Evolutionary conservation across 1,140 invertebrate species (phyloP).

Genomic region (Papilio dardanus): DNA sequence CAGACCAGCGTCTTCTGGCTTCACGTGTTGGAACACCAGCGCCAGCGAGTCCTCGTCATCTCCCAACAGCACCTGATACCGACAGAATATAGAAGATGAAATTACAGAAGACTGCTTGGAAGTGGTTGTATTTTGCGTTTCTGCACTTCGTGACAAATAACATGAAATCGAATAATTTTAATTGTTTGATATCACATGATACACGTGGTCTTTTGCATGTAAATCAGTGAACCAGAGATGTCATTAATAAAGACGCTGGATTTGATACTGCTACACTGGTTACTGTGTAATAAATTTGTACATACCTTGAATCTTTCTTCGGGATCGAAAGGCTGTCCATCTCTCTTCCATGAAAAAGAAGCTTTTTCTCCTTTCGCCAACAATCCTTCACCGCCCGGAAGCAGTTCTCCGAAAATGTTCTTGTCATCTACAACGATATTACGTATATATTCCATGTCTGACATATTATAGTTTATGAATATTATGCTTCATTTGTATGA

Average conservation of each 20-base stretch:
- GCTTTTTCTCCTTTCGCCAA: conserved; percentile 90
- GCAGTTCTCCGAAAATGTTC: conserved; percentile 89
- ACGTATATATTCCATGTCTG: too few species aligned
- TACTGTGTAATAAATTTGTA: not conserved
- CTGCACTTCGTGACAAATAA: too few species aligned
- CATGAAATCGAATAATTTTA: too few species aligned
- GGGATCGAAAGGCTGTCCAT: conserved; percentile 94
- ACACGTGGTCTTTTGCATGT: not conserved
- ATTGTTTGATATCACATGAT: too few species aligned
- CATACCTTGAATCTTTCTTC: conserved; percentile 96
- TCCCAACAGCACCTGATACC: conserved; percentile 85
- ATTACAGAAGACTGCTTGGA: not conserved
- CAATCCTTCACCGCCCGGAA: conserved; percentile 85
- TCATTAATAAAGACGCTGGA: not conserved
- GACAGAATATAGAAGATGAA: not conserved
- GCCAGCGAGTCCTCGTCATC: conserved; percentile 96
- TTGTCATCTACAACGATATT: conserved; percentile 87
- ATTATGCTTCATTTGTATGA: too few species aligned
- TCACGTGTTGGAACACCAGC: conserved; percentile 96
- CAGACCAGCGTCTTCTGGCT: conserved; percentile 95
- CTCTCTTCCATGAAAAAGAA: conserved; percentile 94
- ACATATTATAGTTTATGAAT: too few species aligned
- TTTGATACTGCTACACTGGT: too few species aligned
- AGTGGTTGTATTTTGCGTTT: not conserved
- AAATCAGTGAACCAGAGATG: not conserved